A percentile compares a stretch with the other conserved stretches of the same genome.
Evolutionary conservation across 2,113 vertebrate species (phyloP).

Genomic region (Uria lomvia): DNA sequence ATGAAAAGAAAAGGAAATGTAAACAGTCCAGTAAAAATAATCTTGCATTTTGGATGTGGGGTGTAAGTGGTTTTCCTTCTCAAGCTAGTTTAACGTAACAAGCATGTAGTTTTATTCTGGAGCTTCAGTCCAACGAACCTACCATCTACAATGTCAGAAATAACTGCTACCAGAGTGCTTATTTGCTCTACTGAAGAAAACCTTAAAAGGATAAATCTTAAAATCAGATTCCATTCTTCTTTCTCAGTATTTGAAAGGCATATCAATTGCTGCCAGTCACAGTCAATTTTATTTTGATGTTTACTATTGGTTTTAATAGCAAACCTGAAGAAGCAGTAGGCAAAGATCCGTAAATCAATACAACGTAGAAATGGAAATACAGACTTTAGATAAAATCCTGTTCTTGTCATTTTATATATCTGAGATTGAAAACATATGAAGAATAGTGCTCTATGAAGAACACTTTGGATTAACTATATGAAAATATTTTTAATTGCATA

Average conservation of each 20-base stretch:
- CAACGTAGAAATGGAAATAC: not conserved
- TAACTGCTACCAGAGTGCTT: not conserved
- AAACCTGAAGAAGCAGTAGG: not conserved
- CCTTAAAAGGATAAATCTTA: not conserved
- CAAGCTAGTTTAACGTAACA: not conserved
- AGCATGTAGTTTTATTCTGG: not conserved
- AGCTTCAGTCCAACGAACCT: not conserved
- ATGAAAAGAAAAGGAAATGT: not conserved
- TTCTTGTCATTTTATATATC: not conserved
- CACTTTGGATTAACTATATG: not conserved
- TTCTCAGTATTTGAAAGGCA: not conserved
- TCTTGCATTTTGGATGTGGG: not conserved
- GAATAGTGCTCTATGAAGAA: not conserved
- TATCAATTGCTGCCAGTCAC: not conserved
- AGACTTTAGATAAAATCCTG: not conserved
- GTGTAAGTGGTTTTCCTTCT: not conserved
- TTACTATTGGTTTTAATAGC: not conserved
- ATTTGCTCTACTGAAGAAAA: not conserved
- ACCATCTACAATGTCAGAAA: not conserved
- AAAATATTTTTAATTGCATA: not conserved
- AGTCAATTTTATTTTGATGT: not conserved
- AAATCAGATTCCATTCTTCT: not conserved
- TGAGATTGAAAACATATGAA: not conserved
- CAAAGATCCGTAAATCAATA: not conserved
- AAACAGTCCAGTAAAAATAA: not conserved